A percentile compares a stretch with the other conserved stretches of the same genome.
phyloP scores from a whole-genome alignment of 2,888 invertebrate species.

The Hetaerina titia region DNA sequence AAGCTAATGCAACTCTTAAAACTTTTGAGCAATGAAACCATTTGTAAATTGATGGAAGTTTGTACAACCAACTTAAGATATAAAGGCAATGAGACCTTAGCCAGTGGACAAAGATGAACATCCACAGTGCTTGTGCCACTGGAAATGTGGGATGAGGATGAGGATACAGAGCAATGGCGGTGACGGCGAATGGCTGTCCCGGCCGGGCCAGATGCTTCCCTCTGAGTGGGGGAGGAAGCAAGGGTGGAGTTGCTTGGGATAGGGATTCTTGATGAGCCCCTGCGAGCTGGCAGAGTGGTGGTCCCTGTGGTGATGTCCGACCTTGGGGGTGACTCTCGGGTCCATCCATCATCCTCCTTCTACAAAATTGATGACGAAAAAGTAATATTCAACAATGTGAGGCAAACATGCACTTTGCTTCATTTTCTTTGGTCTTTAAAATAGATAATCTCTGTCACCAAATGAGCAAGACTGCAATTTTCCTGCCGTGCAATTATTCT shows the following conservation, averaged over 20 bases:
- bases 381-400: background rate
- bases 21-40: too few species aligned
- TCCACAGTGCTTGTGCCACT: constrained; percentile 1
- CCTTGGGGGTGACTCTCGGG: constrained; percentile 22
- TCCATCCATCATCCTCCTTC: constrained; percentile 59
- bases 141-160: constrained; percentile 39
- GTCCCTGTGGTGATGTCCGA: background rate
- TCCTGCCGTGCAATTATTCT: too few species aligned
- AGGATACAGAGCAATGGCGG: constrained; percentile 53
- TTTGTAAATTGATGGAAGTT: too few species aligned
- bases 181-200: constrained; percentile 46
- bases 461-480: too few species aligned
- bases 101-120: constrained; percentile 45
- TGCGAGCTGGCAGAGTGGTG: background rate
- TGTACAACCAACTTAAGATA: too few species aligned
- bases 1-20: too few species aligned
- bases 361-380: background rate
- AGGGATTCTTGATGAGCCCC: constrained; percentile 46
- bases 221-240: constrained; percentile 36
- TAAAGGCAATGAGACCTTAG: background rate
- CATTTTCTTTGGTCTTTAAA: too few species aligned
- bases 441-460: too few species aligned
- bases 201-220: constrained; percentile 15
- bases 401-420: too few species aligned
- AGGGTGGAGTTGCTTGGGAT: constrained; percentile 14